Percentiles rank a stretch among this genome's conserved stretches.
Evolutionary conservation across 2,888 invertebrate genomes (phyloP).

Genomic region (Hartigia nigra): DNA sequence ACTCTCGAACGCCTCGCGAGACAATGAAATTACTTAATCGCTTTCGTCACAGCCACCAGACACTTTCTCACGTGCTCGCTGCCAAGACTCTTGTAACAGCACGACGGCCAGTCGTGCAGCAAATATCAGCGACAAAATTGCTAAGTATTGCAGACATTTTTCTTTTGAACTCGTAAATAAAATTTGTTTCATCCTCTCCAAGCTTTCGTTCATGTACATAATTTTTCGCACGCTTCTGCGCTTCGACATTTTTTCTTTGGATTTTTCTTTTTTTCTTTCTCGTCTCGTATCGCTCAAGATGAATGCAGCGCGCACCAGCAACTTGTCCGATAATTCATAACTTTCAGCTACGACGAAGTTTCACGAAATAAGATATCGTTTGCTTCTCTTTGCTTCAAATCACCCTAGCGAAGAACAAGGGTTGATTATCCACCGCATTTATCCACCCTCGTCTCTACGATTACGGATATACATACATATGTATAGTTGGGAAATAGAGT

Average conservation of each 20-base stretch:
- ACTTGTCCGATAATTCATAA: not conserved
- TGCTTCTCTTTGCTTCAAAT: not conserved
- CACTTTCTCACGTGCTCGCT: not conserved
- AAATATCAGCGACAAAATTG: not conserved
- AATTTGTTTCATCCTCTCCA: conserved; percentile 7
- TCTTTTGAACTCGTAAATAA: not conserved
- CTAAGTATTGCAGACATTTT: not conserved
- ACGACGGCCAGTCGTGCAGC: not conserved
- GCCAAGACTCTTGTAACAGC: not conserved
- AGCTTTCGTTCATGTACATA: not conserved
- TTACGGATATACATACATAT: not conserved
- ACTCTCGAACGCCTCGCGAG: not conserved
- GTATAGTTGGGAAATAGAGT: not conserved
- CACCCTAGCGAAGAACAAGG: not conserved
- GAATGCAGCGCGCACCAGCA: not conserved
- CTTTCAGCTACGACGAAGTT: not conserved
- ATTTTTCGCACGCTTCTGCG: not conserved
- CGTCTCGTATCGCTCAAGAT: not conserved
- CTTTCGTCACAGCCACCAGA: not conserved
- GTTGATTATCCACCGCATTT: not conserved
- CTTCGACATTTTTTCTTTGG: not conserved
- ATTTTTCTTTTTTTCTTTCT: not conserved
- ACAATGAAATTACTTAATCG: not conserved
- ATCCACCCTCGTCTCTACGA: not conserved
- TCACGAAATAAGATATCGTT: not conserved